A percentile compares a stretch with the other conserved stretches of the same genome.
Conservation (phyloP, 2,113 vertebrate species). For the Steatornis caripensis region DNA sequence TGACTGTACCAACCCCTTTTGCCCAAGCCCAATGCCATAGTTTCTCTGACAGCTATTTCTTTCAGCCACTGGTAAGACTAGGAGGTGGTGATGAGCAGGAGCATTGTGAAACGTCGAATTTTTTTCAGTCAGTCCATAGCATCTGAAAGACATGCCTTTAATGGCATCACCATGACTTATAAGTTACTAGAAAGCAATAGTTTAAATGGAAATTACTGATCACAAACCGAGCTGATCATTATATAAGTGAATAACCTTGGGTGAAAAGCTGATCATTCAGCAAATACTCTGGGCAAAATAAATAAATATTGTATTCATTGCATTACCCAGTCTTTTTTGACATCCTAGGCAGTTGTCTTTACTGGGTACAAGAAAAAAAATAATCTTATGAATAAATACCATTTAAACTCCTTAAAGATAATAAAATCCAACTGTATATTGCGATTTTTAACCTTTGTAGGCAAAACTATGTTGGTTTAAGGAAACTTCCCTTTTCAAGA, state of each 20-base stretch:
- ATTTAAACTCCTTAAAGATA: background rate
- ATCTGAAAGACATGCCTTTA: background rate
- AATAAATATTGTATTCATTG: background rate
- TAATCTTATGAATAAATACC: background rate
- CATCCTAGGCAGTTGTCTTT: background rate
- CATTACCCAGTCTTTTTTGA: background rate
- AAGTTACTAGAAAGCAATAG: background rate
- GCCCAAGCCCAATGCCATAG: accelerated
- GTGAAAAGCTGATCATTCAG: background rate
- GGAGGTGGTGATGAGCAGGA: background rate
- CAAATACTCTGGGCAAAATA: background rate
- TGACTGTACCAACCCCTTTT: background rate
- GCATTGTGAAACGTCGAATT: background rate
- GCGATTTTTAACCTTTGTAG: background rate
- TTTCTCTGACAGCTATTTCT: background rate
- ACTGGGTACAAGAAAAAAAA: background rate
- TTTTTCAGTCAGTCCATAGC: background rate
- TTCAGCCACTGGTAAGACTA: background rate
- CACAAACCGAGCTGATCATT: background rate
- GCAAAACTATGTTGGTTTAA: background rate
- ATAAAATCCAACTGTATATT: background rate
- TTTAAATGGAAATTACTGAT: background rate
- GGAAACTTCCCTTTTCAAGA: background rate
- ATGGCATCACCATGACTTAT: background rate
- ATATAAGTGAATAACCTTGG: background rate